These are phyloP conservation scores for Pseudolaguvia tuberculata DNA, from an alignment of 2,113 vertebrate species.

Conservation along the genomic window DNA sequence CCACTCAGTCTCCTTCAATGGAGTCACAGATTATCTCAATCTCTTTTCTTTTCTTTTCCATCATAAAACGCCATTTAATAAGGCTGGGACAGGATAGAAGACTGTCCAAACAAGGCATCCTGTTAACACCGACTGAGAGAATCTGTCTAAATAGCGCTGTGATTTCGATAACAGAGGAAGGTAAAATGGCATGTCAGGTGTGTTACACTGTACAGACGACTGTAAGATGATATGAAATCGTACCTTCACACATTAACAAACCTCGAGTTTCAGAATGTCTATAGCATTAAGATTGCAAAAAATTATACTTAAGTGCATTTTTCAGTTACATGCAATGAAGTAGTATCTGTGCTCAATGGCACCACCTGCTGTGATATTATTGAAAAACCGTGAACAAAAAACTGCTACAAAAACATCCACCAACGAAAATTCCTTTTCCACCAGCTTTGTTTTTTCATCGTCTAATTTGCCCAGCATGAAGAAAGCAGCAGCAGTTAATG, in stretches of 20 bases:
- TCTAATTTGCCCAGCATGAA: neutral
- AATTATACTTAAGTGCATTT: neutral
- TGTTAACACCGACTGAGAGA: neutral
- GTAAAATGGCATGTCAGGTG: neutral
- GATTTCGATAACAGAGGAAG: neutral
- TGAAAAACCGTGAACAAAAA: neutral
- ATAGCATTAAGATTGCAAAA: neutral
- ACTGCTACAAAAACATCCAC: no score
- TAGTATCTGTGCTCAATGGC: neutral
- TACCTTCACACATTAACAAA: neutral
- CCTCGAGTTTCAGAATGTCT: no score
- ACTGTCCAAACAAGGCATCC: neutral
- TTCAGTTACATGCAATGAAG: neutral
- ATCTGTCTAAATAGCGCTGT: neutral
- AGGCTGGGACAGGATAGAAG: neutral
- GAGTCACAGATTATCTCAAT: conserved; percentile 31
- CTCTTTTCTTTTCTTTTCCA: conserved; percentile 4
- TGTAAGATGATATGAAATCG: neutral
- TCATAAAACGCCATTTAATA: neutral
- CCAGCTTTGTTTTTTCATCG: neutral
- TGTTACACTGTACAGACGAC: neutral
- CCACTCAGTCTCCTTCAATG: conserved; percentile 49
- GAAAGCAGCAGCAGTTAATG: neutral
- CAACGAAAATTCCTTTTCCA: neutral
- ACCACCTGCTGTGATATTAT: conserved; percentile 21